Conservation (phyloP, 2,888 invertebrate species). For the Ectemnius continuus region DNA sequence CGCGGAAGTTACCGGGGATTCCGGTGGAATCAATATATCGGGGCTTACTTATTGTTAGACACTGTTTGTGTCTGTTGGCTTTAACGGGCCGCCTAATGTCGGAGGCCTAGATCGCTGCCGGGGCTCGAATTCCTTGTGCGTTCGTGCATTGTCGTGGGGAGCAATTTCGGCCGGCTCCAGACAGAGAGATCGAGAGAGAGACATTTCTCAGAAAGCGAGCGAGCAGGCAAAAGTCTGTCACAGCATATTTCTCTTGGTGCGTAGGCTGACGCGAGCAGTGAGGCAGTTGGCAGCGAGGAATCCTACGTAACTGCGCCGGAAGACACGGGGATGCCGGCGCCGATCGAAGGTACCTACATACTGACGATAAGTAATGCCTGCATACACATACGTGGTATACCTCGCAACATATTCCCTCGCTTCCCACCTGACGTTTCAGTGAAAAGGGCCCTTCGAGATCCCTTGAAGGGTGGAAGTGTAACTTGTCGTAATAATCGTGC, state of each 20-base stretch:
- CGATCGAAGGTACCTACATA: neutral
- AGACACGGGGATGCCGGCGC: neutral
- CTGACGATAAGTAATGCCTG: neutral
- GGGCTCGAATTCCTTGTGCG: neutral
- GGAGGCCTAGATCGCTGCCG: neutral
- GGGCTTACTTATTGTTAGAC: neutral
- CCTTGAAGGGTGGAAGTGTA: too few relatives aligned
- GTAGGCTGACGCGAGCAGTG: neutral
- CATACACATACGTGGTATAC: too few relatives aligned
- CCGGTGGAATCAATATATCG: slow-evolving; percentile 12
- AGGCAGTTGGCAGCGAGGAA: slow-evolving; percentile 4
- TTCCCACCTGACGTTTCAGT: too few relatives aligned
- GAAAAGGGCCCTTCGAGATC: too few relatives aligned
- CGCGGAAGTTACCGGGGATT: neutral
- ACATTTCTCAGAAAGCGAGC: too few relatives aligned
- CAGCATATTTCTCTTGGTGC: neutral
- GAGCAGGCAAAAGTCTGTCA: neutral
- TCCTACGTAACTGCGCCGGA: neutral
- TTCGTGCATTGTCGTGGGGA: neutral
- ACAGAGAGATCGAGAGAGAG: too few relatives aligned
- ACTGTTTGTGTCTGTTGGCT: neutral
- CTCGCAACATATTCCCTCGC: too few relatives aligned
- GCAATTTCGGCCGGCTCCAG: too few relatives aligned
- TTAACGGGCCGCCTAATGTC: neutral
- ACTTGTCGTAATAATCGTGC: too few relatives aligned